Base-by-base conservation (phyloP, 2,888 invertebrate species). In the Coecobrya sp. region DNA sequence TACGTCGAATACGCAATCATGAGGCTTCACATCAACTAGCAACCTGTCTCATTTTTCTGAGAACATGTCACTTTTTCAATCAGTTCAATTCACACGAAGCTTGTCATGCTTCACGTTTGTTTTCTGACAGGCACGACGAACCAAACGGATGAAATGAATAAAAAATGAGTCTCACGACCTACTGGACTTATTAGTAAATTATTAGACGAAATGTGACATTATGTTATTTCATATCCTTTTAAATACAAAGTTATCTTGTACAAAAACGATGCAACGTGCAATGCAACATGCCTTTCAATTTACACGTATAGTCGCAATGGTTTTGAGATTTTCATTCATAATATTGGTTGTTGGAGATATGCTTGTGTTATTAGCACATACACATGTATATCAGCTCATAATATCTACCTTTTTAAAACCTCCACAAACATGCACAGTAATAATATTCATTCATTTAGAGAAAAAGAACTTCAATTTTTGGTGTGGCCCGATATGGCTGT, bases 121-220 rank as follows among this genome's bases (percentile, higher is more conserved):
- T 49, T 76, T 76, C 45, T 27, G 52, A 79, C 79, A 52, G 22
- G 52, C 79, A 79, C 13, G 30, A 79, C 49, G 16, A 79, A 52
- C 5, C 0, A 49, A 79, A 22, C 10, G 52, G 16, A 79, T 52
- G 45, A 52, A 79, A 79, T 49, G n/a, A 36, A 49, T 13, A 79
- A 79, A 27, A 52, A 7, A 79, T 79, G 49, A 79, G 42, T 79
- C 25, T 49, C 79, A 79, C 52, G 79, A 79, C 79, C 79, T 79
- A n/a, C 79, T 79, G 79, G 79, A 79, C 79, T 79, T 79, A 79
- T 79, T 79, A 79, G 79, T 79, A 79, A 79, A 79, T 25, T 42
- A 73, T 79, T 79, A 52, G 16, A 25, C 49, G 27, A 79, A 52
- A 22, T n/a, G 25, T 79, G 79, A 79, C 79, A 79, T n/a, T n/a